Percentiles rank a stretch among this genome's conserved stretches.
Conservation (phyloP, 2,888 invertebrate genomes). For the Adelognathus sp. region DNA sequence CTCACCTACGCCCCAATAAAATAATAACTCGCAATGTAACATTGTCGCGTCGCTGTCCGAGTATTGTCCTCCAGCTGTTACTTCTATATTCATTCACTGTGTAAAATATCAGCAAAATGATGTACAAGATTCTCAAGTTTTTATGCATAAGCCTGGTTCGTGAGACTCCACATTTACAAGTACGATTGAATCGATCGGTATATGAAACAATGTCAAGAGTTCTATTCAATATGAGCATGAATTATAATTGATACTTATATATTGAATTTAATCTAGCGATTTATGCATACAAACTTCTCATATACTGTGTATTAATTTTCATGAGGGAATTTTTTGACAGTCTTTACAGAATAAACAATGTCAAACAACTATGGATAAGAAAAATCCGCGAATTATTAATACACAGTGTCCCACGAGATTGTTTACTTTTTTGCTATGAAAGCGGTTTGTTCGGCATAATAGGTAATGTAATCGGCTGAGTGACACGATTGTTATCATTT, state of each 20-base stretch:
- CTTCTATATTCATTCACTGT: background rate
- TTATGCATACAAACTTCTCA: no score
- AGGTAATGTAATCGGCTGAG: conserved; percentile 72
- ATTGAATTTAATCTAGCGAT: no score
- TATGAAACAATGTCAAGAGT: no score
- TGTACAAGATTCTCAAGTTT: no score
- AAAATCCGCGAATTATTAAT: background rate
- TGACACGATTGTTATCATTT: conserved; percentile 82
- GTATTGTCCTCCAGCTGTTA: conserved; percentile 7
- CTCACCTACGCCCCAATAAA: conserved; percentile 58
- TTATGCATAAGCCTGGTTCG: no score
- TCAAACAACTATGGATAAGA: background rate
- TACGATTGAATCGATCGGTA: no score
- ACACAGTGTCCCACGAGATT: background rate
- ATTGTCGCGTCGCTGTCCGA: conserved; percentile 7
- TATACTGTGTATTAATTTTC: background rate
- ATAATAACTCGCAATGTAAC: conserved; percentile 24
- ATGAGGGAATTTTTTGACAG: background rate
- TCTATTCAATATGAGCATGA: no score
- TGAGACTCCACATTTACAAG: no score
- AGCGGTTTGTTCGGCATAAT: conserved; percentile 17
- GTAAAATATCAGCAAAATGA: no score
- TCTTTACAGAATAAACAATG: background rate
- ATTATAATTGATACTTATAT: no score
- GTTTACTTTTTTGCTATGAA: background rate